Percentiles rank a stretch among this genome's conserved stretches.
Conservation (phyloP, 92 coral and sea anemone species). For the Pocillopora meandrina region DNA sequence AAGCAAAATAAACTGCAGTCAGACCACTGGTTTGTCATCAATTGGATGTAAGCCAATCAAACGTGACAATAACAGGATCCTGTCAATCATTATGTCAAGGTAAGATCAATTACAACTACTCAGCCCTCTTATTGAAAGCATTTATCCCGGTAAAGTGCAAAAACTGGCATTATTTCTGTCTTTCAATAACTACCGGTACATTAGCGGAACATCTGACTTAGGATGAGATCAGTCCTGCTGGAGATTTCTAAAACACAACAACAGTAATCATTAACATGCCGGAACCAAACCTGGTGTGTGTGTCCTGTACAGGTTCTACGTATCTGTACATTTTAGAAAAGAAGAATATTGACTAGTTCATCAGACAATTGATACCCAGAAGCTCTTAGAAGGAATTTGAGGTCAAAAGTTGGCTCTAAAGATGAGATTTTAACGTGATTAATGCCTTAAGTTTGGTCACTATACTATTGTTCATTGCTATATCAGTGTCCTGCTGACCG, state of each 20-base stretch:
- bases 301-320: too few relatives aligned
- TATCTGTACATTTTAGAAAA: too few relatives aligned
- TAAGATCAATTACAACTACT: background rate
- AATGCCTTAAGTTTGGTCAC: background rate
- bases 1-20: background rate
- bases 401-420: constrained; percentile 13
- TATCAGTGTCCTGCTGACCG: background rate
- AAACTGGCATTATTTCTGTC: background rate
- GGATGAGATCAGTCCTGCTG: background rate
- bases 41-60: background rate
- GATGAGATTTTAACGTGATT: background rate
- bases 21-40: background rate
- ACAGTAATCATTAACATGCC: background rate
- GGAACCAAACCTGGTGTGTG: background rate
- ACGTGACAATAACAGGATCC: constrained; percentile 20
- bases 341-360: too few relatives aligned
- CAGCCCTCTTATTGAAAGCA: background rate
- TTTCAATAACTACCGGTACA: background rate
- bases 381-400: background rate
- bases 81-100: background rate
- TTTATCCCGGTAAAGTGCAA: background rate
- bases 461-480: constrained; percentile 1
- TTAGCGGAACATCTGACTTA: background rate
- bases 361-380: too few relatives aligned
- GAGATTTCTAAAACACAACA: background rate